Evolutionary conservation across 2,113 vertebrate species (phyloP), one percentile per base, ranked within the genome.

Genomic region (Alaudala cheleensis): DNA sequence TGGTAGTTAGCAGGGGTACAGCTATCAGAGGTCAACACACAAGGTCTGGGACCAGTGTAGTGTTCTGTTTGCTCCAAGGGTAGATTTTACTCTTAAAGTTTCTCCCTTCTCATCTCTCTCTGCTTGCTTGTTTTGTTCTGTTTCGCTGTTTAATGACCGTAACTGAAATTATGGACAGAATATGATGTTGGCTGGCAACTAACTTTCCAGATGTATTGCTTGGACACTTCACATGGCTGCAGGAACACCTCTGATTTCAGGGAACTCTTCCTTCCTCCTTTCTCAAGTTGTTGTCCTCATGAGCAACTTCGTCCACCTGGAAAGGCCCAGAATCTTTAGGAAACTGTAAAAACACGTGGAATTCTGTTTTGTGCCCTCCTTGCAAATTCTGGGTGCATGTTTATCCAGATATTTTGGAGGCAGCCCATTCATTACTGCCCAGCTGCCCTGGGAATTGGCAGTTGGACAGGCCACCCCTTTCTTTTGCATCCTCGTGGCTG

Each of bases 101-200:
- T 86, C 76, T 93, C 60, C 51, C 25, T 28, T 92, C 88, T 91
- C 83, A 34, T 83, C 64, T 73, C 62, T 40, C 79, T 72, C 50
- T 64, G 51, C 44, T 90, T 73, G 28, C 64, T 94, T 77, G 29
- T 91, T 92, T 65, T 72, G 16, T 53, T 78, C 16, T 90, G 4
- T 88, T 94, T 79, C 82, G 47, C 22, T 93, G 49, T 90, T 85
- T 88, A 87, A 91, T 64, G 92, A 45, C 85, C 37, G 14, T 93
- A 96, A 81, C 88, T 86, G 69, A 86, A 94, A 74, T 90, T 80
- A 49, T 1, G 56, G 72, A 33, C 34, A 86, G 82, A 92, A 53
- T 51, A 74, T 64, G 34, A 57, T 86, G 49, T 49, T 92, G 93
- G 60, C 67, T 83, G 76, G 44, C 3, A 4, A 77, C 26, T 80